phyloP scores from a whole-genome alignment of 2,797 vertebrate species.

The Diglossa cyanea region DNA sequence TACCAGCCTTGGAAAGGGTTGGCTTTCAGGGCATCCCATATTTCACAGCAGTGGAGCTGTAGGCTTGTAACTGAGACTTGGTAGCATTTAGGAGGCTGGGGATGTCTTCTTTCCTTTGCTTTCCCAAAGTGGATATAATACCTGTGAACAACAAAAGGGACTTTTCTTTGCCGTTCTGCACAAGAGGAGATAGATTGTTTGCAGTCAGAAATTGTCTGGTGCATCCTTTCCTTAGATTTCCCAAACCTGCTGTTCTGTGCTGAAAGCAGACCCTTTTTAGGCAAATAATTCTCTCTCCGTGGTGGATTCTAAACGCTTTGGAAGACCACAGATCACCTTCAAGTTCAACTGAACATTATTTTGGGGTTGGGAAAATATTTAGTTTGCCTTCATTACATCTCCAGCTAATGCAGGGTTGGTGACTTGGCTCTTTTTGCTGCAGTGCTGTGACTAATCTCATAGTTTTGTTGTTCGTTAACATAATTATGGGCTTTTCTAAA shows the following conservation, averaged over 20 bases:
- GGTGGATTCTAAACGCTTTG: neutral
- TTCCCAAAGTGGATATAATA: neutral
- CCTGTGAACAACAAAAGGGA: rapidly evolving
- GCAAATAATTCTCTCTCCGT: neutral
- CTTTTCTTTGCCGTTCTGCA: neutral
- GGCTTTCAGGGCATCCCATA: neutral
- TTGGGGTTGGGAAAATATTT: neutral
- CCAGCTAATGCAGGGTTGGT: neutral
- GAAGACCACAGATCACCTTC: rapidly evolving
- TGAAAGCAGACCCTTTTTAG: neutral
- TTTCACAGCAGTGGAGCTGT: neutral
- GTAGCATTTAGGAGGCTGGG: neutral
- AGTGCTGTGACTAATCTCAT: neutral
- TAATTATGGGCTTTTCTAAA: neutral
- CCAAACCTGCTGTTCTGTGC: neutral
- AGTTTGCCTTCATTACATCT: neutral
- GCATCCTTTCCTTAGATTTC: neutral
- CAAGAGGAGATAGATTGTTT: neutral
- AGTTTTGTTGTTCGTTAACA: neutral
- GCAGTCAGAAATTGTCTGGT: neutral
- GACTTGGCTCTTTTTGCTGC: neutral
- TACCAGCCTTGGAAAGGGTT: neutral
- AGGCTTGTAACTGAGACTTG: neutral
- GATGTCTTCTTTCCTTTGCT: neutral
- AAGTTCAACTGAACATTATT: neutral